Evolutionary conservation across 2,797 vertebrate species (phyloP), one percentile per base, ranked within the genome.

Genomic region (Parambassis ranga): DNA sequence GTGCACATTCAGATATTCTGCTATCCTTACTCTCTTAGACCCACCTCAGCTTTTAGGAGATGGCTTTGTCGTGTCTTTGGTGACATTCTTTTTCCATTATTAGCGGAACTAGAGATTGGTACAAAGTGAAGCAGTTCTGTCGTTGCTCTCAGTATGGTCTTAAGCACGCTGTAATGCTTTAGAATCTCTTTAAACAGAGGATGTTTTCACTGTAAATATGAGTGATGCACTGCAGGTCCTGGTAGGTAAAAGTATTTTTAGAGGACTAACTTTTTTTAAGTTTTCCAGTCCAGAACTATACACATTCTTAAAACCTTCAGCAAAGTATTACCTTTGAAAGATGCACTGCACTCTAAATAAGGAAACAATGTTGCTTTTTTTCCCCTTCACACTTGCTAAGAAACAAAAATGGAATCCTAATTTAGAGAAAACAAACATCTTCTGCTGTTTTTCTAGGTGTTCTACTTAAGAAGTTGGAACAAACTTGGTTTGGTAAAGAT

Each of bases 21-120:
- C 65, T 52, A 5, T 7, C 41, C 47, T n/a, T 23, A 20, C 52
- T 61, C 74, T 70, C 44, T 3, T 10, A 44, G 58, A 33, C 7
- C 70, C 28, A 26, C 51, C 55, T 62, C 16, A 19, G 71, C 82
- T 89, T 86, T 86, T 66, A 83, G 58, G 43, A 79, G 74, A 87
- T 82, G 78, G 75, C 55, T 75, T 88, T 90, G 71, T 83, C 69
- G 9, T 87, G 86, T 89, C 73, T 75, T 57, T 9, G 4, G 44
- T 42, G 61, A 68, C 77, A 55, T 70, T 78, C 39, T 66, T 79
- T 59, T 76, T 77, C 72, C 79, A 81, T 87, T 84, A 86, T 83
- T 71, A 77, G 52, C 15, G 2, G 24, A 57, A 52, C 24, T 9
- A 20, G 55, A 69, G 57, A 65, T 55, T 61, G 58, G 77, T 64